These are phyloP conservation scores for Hemibagrus guttatus DNA, from an alignment of 2,797 vertebrate genomes.

Conservation along the genomic window DNA sequence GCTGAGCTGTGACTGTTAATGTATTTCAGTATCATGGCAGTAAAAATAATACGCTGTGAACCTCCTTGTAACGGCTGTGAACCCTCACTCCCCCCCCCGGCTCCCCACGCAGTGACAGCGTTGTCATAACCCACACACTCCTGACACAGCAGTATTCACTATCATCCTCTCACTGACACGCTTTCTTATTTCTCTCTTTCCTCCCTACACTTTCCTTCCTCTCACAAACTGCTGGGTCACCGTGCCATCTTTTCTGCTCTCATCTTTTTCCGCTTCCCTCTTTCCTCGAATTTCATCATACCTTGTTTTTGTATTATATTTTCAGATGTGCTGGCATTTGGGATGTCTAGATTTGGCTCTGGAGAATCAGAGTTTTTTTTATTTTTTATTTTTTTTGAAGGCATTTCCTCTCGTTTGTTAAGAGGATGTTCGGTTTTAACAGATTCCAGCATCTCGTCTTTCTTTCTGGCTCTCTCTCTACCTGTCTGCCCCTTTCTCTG, in stretches of 20 bases:
- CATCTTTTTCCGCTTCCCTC: slow-evolving; percentile 35
- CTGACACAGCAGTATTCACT: slow-evolving; percentile 23
- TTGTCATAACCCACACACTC: background rate
- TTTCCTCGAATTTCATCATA: slow-evolving; percentile 59
- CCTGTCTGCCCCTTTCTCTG: background rate
- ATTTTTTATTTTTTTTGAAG: background rate
- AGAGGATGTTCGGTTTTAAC: slow-evolving; percentile 15
- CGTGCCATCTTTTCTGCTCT: slow-evolving; percentile 20
- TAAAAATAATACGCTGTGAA: background rate
- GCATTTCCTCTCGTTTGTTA: slow-evolving; percentile 44
- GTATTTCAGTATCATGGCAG: background rate
- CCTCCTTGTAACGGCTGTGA: background rate
- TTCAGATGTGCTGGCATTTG: slow-evolving; percentile 49
- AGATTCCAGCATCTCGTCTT: slow-evolving; percentile 2
- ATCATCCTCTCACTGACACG: slow-evolving; percentile 19
- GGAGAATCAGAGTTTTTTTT: slow-evolving; percentile 4
- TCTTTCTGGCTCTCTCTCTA: background rate
- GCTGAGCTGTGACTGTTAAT: background rate
- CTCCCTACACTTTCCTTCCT: slow-evolving; percentile 28
- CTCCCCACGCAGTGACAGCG: background rate
- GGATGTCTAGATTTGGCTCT: slow-evolving; percentile 44
- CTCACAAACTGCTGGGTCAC: slow-evolving; percentile 46
- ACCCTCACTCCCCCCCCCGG: too few relatives aligned
- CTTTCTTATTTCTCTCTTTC: slow-evolving; percentile 3
- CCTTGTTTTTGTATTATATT: slow-evolving; percentile 42